Conservation (phyloP, 2,888 invertebrate genomes). For the Anaspis maculata region DNA sequence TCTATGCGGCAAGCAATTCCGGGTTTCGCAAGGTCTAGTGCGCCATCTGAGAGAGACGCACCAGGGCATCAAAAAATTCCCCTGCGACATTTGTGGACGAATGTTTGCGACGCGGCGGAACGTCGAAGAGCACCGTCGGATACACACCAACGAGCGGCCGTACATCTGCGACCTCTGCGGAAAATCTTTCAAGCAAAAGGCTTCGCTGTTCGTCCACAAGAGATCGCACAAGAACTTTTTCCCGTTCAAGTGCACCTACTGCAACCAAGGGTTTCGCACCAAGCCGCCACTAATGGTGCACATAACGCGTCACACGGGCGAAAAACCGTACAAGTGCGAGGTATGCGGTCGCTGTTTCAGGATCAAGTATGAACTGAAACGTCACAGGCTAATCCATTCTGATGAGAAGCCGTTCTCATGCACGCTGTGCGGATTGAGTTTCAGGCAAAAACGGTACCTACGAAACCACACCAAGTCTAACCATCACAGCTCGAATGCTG, state of each 20-base stretch:
- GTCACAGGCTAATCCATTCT: constrained; percentile 48
- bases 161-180: constrained; percentile 52
- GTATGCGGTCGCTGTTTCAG: constrained; percentile 51
- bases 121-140: constrained; percentile 50
- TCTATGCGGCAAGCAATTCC: constrained; percentile 57
- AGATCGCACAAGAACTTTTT: constrained; percentile 50
- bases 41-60: constrained; percentile 57
- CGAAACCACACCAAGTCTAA: constrained; percentile 45
- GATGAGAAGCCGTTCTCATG: constrained; percentile 47
- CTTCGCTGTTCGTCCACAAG: constrained; percentile 55
- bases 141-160: constrained; percentile 53
- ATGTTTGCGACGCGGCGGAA: constrained; percentile 55
- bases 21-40: constrained; percentile 55
- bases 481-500: no score
- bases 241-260: constrained; percentile 52
- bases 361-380: constrained; percentile 50
- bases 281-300: constrained; percentile 51
- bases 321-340: constrained; percentile 52
- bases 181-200: constrained; percentile 57
- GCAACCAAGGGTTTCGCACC: constrained; percentile 53
- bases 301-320: constrained; percentile 52
- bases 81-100: constrained; percentile 49
- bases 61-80: constrained; percentile 50
- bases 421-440: constrained; percentile 40
- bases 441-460: constrained; percentile 47